Evolutionary conservation across 2,888 invertebrate genomes (phyloP), one percentile per base, ranked within the genome.

Genomic region (Dolomedes plantarius): DNA sequence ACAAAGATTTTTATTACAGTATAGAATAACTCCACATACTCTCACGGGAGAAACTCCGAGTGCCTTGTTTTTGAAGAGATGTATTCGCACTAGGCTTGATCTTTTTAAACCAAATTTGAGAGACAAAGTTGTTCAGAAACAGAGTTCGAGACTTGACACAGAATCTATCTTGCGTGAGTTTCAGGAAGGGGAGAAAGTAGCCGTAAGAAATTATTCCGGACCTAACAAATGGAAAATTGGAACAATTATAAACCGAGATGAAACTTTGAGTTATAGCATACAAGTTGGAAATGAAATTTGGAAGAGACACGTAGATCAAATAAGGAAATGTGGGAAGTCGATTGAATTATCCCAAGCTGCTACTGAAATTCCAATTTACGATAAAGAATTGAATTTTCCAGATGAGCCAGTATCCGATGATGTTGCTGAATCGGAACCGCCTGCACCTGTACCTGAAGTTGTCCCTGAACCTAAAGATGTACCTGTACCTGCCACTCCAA

Each of bases 11-110:
- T 74, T 62, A 74, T 74, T 74, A 74, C 64, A 74, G 74, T 74
- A 74, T 74, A 74, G 74, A 74, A 74, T 74, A 74, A 74, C 74
- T 74, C 74, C 74, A 74, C 74, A 74, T 74, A 74, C 74, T 64
- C 74, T 74, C 74, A 74, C 74, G 64, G 74, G 62, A 74, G 74
- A 74, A 74, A 74, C 74, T 74, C 74, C 74, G 74, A 74, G 74
- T 74, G 74, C 74, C 46, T 56, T 68, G 68, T 77, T 77, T 77
- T 68, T 77, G 68, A 77, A 77, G 56, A 68, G 77, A 68, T 68
- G 68, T 68, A 68, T 77, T 68, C 46, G 50, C 67, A 77, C 50
- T 56, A 68, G 56, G 68, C 50, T 77, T 36, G 56, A 56, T 46
- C 69, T 69, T 50, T 68, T 68, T 50, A 77, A 77, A 77, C 77